A percentile compares a stretch with the other conserved stretches of the same genome.
phyloP scores from a whole-genome alignment of 2,113 vertebrate species.

The Pteropus alecto region DNA sequence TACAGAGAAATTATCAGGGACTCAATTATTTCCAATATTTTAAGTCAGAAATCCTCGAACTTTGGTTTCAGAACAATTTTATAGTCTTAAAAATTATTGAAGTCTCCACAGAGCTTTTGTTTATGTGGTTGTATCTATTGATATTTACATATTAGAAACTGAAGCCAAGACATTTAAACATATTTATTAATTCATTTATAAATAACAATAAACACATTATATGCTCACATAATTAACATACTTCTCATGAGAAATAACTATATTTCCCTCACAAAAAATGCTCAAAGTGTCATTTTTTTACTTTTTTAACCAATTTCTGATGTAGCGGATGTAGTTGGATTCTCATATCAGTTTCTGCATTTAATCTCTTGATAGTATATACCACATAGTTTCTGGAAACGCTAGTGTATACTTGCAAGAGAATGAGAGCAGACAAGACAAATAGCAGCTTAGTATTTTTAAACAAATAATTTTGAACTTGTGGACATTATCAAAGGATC shows the following conservation, averaged over 20 bases:
- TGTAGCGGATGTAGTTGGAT: not conserved
- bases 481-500: not conserved
- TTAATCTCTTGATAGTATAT: not conserved
- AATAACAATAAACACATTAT: not conserved
- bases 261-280: not conserved
- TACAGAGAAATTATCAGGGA: not conserved
- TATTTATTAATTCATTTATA: not conserved
- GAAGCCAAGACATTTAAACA: not conserved
- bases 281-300: not conserved
- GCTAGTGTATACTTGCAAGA: not conserved
- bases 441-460: not conserved
- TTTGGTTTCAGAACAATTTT: not conserved
- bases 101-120: not conserved
- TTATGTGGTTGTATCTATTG: not conserved
- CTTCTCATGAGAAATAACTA: not conserved
- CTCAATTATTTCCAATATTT: not conserved
- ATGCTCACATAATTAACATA: not conserved
- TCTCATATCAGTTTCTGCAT: not conserved
- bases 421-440: not conserved
- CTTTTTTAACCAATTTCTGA: not conserved
- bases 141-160: not conserved
- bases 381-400: not conserved
- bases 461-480: not conserved
- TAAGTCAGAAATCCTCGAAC: not conserved
- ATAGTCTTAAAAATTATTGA: not conserved